Evolutionary conservation across 2,797 vertebrate genomes (phyloP).

Genomic region (Cichlasoma orientale): DNA sequence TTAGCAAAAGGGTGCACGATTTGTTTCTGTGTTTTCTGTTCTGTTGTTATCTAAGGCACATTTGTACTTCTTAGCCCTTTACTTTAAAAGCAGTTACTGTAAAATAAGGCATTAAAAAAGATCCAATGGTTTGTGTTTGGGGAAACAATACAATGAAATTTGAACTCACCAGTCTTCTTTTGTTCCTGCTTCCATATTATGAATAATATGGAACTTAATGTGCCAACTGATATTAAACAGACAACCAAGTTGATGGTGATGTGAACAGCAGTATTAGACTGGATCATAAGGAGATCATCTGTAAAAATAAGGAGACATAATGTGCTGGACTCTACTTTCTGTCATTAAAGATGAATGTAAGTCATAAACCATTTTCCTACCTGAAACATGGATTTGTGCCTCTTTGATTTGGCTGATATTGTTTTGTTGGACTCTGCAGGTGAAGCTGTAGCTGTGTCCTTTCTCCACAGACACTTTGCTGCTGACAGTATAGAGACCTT

Average conservation of each 20-base stretch:
- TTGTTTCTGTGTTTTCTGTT: not conserved
- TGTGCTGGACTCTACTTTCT: rapidly evolving
- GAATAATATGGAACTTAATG: rapidly evolving
- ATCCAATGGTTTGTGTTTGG: rapidly evolving
- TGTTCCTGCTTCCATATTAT: not conserved
- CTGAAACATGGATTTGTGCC: not conserved
- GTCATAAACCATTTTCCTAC: not conserved
- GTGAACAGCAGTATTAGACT: not conserved
- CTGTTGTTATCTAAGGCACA: rapidly evolving
- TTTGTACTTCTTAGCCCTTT: rapidly evolving
- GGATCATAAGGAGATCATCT: not conserved
- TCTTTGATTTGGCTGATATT: not conserved
- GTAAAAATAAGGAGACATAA: rapidly evolving
- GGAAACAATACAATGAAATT: rapidly evolving
- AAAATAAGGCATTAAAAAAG: not conserved
- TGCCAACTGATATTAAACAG: rapidly evolving
- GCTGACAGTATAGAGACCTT: rapidly evolving
- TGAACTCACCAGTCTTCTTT: rapidly evolving
- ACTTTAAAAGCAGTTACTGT: not conserved
- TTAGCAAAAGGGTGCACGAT: rapidly evolving
- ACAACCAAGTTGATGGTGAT: rapidly evolving
- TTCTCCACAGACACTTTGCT: not conserved
- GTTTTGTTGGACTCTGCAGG: not conserved
- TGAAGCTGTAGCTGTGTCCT: not conserved
- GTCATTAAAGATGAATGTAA: not conserved